Percentiles rank a stretch among this genome's conserved stretches.
Evolutionary conservation across 2,797 vertebrate species (phyloP).

Genomic region (Hydrocynus forskahlii): DNA sequence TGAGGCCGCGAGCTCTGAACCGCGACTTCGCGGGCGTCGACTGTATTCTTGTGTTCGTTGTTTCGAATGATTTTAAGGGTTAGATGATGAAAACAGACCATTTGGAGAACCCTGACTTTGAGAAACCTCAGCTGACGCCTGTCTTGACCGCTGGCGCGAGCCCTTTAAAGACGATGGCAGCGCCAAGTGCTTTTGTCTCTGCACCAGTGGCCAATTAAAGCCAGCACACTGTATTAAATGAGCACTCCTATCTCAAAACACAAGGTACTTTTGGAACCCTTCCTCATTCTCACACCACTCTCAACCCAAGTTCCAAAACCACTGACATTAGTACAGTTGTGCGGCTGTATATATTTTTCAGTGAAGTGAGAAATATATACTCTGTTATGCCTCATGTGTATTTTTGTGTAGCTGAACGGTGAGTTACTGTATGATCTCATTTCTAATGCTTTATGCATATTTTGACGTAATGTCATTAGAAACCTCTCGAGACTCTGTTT

Average conservation of each 20-base stretch:
- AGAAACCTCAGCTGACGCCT: slow-evolving; percentile 15
- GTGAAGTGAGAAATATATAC: slow-evolving; percentile 56
- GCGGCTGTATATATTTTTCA: slow-evolving; percentile 63
- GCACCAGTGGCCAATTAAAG: neutral
- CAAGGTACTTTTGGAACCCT: neutral
- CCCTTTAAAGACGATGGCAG: neutral
- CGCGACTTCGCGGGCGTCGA: too few species aligned
- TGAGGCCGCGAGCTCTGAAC: too few species aligned
- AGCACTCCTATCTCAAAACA: neutral
- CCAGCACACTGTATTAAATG: neutral
- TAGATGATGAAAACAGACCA: neutral
- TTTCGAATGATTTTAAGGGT: neutral
- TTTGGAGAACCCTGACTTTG: slow-evolving; percentile 21
- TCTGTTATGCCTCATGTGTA: slow-evolving; percentile 22
- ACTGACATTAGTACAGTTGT: slow-evolving; percentile 25
- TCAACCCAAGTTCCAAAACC: slow-evolving; percentile 36
- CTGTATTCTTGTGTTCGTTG: too few species aligned
- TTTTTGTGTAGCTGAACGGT: slow-evolving; percentile 36
- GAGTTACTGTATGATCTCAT: slow-evolving; percentile 55
- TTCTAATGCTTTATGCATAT: slow-evolving; percentile 52
- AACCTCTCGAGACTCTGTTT: slow-evolving; percentile 34
- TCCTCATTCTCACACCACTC: neutral
- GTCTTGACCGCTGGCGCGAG: neutral
- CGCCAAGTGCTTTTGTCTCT: neutral
- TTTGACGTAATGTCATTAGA: slow-evolving; percentile 50